A percentile compares a stretch with the other conserved stretches of the same genome.
Conservation (phyloP, 1,140 invertebrate genomes). For the Ericerus pela region DNA sequence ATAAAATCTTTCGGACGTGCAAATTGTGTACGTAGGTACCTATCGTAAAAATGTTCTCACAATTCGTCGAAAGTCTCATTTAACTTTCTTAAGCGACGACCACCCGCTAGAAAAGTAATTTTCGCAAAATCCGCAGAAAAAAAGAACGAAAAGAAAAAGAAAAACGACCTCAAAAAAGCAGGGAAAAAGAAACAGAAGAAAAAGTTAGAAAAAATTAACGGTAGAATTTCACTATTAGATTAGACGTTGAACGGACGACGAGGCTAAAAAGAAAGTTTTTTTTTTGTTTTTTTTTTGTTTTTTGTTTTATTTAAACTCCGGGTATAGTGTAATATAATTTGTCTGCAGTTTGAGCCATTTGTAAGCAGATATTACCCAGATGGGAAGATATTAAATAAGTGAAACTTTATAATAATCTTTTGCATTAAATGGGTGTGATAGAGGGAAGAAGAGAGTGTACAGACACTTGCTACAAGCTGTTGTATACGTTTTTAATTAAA, state of each 20-base stretch:
- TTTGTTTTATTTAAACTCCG: too few relatives aligned
- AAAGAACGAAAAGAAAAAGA: neutral
- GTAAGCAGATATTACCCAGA: constrained; percentile 12
- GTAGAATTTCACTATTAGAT: constrained; percentile 1
- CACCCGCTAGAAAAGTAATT: neutral
- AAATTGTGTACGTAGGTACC: too few relatives aligned
- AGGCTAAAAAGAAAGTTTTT: constrained; percentile 11
- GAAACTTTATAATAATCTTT: constrained; percentile 12
- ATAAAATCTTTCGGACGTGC: too few relatives aligned
- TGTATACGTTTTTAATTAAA: constrained; percentile 12
- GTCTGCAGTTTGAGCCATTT: constrained; percentile 10
- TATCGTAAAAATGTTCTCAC: too few relatives aligned
- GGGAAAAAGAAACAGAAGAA: neutral
- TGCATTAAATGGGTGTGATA: constrained; percentile 10
- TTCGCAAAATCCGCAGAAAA: neutral
- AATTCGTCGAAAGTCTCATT: too few relatives aligned
- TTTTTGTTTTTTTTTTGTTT: too few relatives aligned
- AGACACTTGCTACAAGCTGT: constrained; percentile 11
- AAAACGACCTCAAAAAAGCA: neutral
- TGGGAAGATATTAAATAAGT: constrained; percentile 12
- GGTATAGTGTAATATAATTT: constrained; percentile 7
- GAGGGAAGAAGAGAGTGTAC: neutral
- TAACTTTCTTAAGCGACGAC: neutral
- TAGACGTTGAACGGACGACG: constrained; percentile 3
- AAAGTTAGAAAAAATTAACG: neutral